Evolutionary conservation across 2,888 invertebrate genomes (phyloP).

Genomic region (Drosophila maculinotata): DNA sequence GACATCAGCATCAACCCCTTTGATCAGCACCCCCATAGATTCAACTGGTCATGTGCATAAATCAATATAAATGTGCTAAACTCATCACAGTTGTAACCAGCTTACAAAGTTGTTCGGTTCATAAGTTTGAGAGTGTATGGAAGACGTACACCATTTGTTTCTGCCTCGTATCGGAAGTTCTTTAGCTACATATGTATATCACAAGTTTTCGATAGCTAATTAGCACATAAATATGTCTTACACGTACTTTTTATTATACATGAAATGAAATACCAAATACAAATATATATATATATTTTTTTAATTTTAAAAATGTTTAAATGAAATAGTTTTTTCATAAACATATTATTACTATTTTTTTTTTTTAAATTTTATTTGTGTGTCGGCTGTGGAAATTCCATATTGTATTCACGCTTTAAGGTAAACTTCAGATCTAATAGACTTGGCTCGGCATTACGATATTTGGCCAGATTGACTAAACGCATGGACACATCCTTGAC

Average conservation of each 20-base stretch:
- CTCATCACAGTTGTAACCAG: slow-evolving; percentile 40
- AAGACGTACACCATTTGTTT: neutral
- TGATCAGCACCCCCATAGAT: slow-evolving; percentile 35
- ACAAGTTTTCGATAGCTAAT: neutral
- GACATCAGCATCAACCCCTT: slow-evolving; percentile 11
- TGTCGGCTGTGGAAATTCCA: slow-evolving; percentile 48
- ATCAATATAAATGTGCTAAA: slow-evolving; percentile 46
- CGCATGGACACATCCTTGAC: slow-evolving; percentile 43
- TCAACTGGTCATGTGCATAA: slow-evolving; percentile 39
- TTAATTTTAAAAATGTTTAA: too few species aligned
- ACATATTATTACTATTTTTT: neutral
- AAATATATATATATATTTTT: too few species aligned
- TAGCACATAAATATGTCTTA: neutral
- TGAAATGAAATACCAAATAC: too few species aligned
- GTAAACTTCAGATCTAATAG: slow-evolving; percentile 53
- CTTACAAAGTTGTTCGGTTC: slow-evolving; percentile 38
- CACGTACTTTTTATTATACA: too few species aligned
- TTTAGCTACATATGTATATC: neutral
- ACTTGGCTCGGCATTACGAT: slow-evolving; percentile 27
- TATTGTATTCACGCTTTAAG: slow-evolving; percentile 66
- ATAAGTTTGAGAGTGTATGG: neutral
- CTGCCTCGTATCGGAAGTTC: neutral
- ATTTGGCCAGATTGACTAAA: slow-evolving; percentile 41
- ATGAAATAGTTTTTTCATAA: too few species aligned
- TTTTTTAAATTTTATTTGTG: neutral